Evolutionary conservation across 1,140 invertebrate species (phyloP).

Genomic region (Nasonia giraulti): DNA sequence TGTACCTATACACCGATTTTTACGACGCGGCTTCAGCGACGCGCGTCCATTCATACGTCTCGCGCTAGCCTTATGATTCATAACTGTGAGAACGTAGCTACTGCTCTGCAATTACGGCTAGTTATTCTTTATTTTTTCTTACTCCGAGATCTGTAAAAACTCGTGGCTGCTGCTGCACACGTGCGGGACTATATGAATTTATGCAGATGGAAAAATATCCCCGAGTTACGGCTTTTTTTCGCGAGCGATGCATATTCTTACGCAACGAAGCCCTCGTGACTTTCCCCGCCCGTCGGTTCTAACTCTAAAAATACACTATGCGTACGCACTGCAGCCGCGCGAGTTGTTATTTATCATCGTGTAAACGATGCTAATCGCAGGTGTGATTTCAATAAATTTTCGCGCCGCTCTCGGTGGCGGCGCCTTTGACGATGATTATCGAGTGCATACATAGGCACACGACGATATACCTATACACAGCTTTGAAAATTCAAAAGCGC

Average conservation of each 20-base stretch:
- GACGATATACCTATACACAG: too few relatives aligned
- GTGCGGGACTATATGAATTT: not conserved
- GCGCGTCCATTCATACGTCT: not conserved
- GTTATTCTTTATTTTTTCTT: not conserved
- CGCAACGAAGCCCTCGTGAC: not conserved
- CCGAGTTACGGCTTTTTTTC: not conserved
- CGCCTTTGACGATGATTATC: too few relatives aligned
- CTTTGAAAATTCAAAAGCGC: not conserved
- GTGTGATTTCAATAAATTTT: too few relatives aligned
- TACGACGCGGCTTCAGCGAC: not conserved
- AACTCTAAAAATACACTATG: too few relatives aligned
- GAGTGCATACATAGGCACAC: not conserved
- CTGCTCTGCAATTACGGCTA: slow-evolving; percentile 9
- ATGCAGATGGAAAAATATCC: slow-evolving; percentile 14
- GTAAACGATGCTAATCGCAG: too few relatives aligned
- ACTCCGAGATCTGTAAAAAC: not conserved
- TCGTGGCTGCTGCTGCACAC: not conserved
- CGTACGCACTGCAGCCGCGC: too few relatives aligned
- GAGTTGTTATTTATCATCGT: too few relatives aligned
- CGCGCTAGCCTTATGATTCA: not conserved
- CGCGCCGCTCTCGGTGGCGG: too few relatives aligned
- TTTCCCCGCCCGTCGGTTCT: too few relatives aligned
- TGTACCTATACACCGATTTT: not conserved
- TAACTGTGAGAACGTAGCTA: slow-evolving; percentile 26
- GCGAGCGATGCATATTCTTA: not conserved